Evolutionary conservation across 35 echinoderm and acorn worm genomes (phyloP), one percentile per base, ranked within the genome.

Genomic region (Holothuria glaberrima): DNA sequence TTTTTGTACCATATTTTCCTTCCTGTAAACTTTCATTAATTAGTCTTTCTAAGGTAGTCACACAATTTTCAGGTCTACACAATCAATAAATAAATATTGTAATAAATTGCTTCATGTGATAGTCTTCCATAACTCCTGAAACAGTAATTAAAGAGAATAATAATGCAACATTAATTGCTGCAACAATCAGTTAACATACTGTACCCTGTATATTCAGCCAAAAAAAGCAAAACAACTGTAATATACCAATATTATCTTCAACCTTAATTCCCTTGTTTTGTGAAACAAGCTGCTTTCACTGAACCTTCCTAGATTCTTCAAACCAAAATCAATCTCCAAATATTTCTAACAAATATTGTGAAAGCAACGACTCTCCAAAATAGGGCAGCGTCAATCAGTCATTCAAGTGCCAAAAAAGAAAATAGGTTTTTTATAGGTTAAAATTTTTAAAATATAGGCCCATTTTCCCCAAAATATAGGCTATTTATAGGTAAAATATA

Each of bases 321-420:
- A 6, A 69, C 66, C 6, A 33, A 69, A 22, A 69, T 6, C 9
- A n/a, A 69, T 69, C n/a, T 25, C 66, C 25, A 69, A 69, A 69
- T 69, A 69, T 69, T 69, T 69, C 66, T 69, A 0, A 69, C n/a
- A 69, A 69, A 69, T 25, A 68, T 69, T n/a, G 66, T 69, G 25
- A 24, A 69, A 22, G 24, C 66, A 69, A 69, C 25, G 66, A 69
- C 66, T 69, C 66, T 69, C 21, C 20, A 69, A 0, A 24, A 20
- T 25, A 69, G 25, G 66, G 17, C 25, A 26, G 66, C 66, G n/a
- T n/a, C n/a, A n/a, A n/a, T n/a, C n/a, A n/a, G n/a, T n/a, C n/a
- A n/a, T n/a, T n/a, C n/a, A n/a, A n/a, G n/a, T n/a, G n/a, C n/a
- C n/a, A n/a, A n/a, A n/a, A n/a, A n/a, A n/a, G n/a, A n/a, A n/a